Evolutionary conservation across 2,797 vertebrate genomes (phyloP).

Genomic region (Anguilla megastoma): DNA sequence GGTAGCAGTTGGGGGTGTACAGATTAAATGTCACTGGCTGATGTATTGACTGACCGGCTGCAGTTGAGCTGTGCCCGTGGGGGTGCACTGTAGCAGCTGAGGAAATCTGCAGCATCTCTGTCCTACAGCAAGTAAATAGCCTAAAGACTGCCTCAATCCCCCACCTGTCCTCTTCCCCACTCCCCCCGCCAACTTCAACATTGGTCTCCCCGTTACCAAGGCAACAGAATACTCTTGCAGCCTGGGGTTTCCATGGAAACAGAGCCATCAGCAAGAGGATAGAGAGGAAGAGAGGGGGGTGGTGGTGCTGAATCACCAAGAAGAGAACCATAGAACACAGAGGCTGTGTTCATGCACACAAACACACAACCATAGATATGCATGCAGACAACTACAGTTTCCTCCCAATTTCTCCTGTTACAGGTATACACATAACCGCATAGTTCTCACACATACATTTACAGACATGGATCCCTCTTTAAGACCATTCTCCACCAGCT

Average conservation of each 20-base stretch:
- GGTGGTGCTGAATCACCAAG: conserved; percentile 70
- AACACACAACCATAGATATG: conserved; percentile 20
- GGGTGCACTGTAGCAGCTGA: not conserved
- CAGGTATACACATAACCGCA: not conserved
- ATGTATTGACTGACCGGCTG: not conserved
- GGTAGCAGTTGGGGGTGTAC: not conserved
- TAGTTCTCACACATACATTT: conserved; percentile 8
- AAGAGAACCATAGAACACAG: conserved; percentile 54
- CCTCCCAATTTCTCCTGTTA: not conserved
- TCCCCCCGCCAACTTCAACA: conserved; percentile 65
- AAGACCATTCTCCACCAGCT: not conserved
- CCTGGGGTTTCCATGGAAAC: conserved; percentile 75
- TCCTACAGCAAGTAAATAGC: conserved; percentile 40
- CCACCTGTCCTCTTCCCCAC: conserved; percentile 58
- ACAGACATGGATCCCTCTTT: conserved; percentile 6
- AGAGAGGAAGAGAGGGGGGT: conserved; percentile 40
- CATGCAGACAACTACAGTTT: not conserved
- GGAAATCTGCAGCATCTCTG: conserved; percentile 8
- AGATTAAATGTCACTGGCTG: not conserved
- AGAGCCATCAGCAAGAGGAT: conserved; percentile 52
- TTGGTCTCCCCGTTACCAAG: conserved; percentile 62
- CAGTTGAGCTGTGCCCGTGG: not conserved
- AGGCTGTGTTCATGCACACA: not conserved
- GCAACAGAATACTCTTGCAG: conserved; percentile 78
- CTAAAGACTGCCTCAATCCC: conserved; percentile 51